Base-by-base conservation (phyloP, 2,797 vertebrate species). In the Yasuhikotakia modesta region DNA sequence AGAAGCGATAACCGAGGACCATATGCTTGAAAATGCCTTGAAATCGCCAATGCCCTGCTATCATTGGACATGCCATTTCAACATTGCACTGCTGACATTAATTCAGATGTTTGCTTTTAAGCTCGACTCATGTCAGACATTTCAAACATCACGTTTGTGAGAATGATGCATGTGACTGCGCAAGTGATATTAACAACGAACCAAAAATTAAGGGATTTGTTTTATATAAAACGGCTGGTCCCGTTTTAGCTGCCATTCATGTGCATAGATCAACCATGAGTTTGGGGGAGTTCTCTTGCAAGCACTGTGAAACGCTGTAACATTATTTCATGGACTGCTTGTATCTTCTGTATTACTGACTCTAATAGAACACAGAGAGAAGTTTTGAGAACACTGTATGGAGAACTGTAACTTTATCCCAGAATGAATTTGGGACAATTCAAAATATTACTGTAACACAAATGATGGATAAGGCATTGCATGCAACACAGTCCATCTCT, bases 1-100 rank as follows among this genome's bases (percentile, higher is more conserved):
- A 96, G 92, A 98, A 95, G 89, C 95, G 94, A 90, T 95, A 94
- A 90, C 71, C 35, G 0, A 70, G 35, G 21, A 21, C 55, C 24
- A 12, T 19, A 19, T 50, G 19, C 69, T 46, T 65, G 57, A 55
- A 67, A 35, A 61, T 82, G 71, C 66, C 72, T 71, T 74, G 66
- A 27, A 63, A 71, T 79, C 66, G 39, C 64, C 50, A 55, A 73
- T 76, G 68, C 58, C 72, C 17, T 57, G 69, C 39, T 43, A 48
- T 72, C 55, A 50, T 21, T 80, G 55, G 60, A 53, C 46, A 64
- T 86, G 70, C 82, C 87, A 80, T 60, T 73, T 74, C 63, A 39
- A 46, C 16, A 27, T 67, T 76, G 80, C 82, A 81, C 77, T 70
- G 70, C 87, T 85, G 79, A 86, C 85, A 85, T 82, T 83, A 82